Percentiles rank a stretch among this genome's conserved stretches.
Evolutionary conservation across 2,888 invertebrate species (phyloP).

Genomic region (Eilema depressum): DNA sequence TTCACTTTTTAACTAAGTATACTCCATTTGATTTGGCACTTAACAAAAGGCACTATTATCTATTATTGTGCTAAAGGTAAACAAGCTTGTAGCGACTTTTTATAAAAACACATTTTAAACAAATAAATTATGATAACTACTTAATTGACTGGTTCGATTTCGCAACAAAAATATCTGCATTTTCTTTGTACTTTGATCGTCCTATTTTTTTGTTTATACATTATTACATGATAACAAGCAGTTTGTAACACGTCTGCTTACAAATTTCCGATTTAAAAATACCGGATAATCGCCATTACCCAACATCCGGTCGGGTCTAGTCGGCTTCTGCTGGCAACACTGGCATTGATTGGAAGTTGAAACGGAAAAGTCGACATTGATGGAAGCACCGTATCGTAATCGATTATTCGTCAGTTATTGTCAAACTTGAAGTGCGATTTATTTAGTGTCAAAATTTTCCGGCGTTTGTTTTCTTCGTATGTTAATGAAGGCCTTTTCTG

Average conservation of each 20-base stretch:
- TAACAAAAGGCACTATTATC: no score
- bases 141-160: no score
- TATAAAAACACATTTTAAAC: no score
- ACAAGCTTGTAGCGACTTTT: no score
- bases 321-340: constrained; percentile 33
- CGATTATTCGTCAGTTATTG: constrained; percentile 25
- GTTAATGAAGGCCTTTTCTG: constrained; percentile 17
- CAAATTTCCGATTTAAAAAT: constrained; percentile 62
- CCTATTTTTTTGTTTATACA: constrained; percentile 8
- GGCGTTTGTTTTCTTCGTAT: constrained; percentile 18
- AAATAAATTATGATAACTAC: no score
- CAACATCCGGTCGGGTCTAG: constrained; percentile 56
- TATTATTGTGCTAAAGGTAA: no score
- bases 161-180: not conserved
- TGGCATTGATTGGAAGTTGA: constrained; percentile 42
- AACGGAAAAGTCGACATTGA: constrained; percentile 40
- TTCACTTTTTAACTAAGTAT: no score
- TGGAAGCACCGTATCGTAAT: constrained; percentile 32
- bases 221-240: not conserved
- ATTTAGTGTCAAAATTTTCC: constrained; percentile 6
- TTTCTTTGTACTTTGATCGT: constrained; percentile 10
- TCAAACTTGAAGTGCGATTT: constrained; percentile 13
- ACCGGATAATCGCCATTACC: constrained; percentile 65
- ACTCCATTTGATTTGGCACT: no score
- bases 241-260: constrained; percentile 38